Evolutionary conservation across 2,888 invertebrate genomes (phyloP).

Genomic region (Drosophila gaucha): DNA sequence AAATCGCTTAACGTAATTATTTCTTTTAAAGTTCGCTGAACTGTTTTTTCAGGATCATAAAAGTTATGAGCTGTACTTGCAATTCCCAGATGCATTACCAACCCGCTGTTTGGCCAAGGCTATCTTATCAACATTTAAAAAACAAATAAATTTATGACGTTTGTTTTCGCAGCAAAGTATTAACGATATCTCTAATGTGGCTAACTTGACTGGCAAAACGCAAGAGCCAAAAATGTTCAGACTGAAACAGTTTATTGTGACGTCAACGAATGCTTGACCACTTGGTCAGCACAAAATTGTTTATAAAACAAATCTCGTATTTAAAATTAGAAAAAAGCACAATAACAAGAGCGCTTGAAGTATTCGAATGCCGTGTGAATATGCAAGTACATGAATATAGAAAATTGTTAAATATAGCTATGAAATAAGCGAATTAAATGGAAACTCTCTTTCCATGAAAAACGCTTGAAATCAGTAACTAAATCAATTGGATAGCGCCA

Average conservation of each 20-base stretch:
- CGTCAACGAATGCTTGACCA: conserved; percentile 51
- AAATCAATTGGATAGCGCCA: conserved; percentile 29
- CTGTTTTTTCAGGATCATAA: not conserved
- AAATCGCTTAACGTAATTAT: not conserved
- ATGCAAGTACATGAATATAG: not conserved
- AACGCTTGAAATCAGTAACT: conserved; percentile 15
- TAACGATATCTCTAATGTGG: conserved; percentile 18
- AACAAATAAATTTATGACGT: conserved; percentile 15
- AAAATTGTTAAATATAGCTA: conserved; percentile 41
- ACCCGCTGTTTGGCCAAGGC: not conserved
- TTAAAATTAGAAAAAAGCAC: conserved; percentile 59
- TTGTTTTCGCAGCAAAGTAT: conserved; percentile 23
- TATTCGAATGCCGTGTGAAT: conserved; percentile 3
- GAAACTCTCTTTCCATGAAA: not conserved
- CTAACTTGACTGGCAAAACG: conserved; percentile 28
- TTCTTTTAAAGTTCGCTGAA: not conserved
- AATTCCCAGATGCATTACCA: conserved; percentile 17
- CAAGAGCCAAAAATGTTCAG: conserved; percentile 10
- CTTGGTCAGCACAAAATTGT: conserved; percentile 47
- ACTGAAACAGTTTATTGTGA: conserved; percentile 44
- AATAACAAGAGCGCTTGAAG: conserved; percentile 34
- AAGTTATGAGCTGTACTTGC: conserved; percentile 7
- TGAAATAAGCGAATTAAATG: conserved; percentile 25
- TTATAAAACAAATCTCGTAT: conserved; percentile 53
- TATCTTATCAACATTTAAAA: conserved; percentile 23